Evolutionary conservation across 2,113 vertebrate genomes (phyloP).

Genomic region (Psophia crepitans): DNA sequence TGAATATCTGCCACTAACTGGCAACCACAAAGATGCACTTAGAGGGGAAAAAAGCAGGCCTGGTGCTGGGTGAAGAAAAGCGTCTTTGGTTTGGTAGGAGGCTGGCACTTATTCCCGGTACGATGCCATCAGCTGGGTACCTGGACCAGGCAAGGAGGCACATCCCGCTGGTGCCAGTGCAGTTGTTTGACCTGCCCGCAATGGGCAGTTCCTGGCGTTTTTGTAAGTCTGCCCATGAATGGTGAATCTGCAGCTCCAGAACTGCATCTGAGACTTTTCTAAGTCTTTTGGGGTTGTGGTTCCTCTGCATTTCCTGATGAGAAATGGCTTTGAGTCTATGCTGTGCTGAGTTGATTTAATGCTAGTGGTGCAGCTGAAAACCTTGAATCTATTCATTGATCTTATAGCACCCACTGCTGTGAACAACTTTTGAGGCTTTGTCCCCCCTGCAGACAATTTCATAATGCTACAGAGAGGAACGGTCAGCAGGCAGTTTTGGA

Average conservation of each 20-base stretch:
- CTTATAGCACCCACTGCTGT: neutral
- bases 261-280: neutral
- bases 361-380: neutral
- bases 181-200: neutral
- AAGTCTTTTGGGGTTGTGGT: neutral
- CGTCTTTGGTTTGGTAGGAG: neutral
- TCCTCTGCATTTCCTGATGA: neutral
- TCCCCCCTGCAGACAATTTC: neutral
- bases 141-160: neutral
- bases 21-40: neutral
- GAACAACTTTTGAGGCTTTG: neutral
- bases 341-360: neutral
- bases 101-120: neutral
- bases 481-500: neutral
- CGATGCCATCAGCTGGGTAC: neutral
- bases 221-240: neutral
- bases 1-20: neutral
- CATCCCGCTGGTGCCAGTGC: neutral
- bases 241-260: neutral
- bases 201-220: neutral
- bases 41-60: neutral
- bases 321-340: neutral
- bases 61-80: neutral
- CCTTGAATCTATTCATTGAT: neutral
- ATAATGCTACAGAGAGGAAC: neutral